Conservation (phyloP, 2,113 vertebrate species). For the Neodon shergylaensis region DNA sequence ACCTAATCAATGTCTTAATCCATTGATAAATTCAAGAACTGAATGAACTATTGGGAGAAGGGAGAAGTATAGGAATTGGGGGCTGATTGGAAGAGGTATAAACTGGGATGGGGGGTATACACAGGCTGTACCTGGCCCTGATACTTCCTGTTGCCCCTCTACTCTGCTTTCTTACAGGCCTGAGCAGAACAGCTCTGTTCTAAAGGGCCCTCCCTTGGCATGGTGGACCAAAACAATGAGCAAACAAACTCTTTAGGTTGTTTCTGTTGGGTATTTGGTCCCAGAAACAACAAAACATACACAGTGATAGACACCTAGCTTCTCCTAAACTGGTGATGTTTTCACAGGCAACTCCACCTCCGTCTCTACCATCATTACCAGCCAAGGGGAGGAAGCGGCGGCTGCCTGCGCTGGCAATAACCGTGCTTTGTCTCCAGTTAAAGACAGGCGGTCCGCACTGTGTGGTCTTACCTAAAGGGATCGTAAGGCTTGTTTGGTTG, state of each 20-base stretch:
- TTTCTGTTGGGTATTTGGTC: neutral
- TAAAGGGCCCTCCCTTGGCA: neutral
- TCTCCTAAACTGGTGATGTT: neutral
- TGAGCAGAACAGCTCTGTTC: neutral
- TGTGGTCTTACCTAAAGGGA: neutral
- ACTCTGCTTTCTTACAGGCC: neutral
- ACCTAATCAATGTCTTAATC: neutral
- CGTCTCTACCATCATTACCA: neutral
- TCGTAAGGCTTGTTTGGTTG: neutral
- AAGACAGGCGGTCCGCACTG: neutral
- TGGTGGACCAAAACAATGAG: neutral
- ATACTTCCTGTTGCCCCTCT: neutral
- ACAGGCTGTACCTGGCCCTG: neutral
- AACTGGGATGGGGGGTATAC: accelerated
- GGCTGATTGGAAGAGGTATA: too few relatives aligned
- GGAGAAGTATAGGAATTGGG: neutral
- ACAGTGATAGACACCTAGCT: neutral
- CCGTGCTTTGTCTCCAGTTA: neutral
- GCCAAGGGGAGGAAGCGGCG: neutral
- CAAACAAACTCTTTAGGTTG: neutral
- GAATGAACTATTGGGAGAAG: neutral
- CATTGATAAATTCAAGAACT: neutral
- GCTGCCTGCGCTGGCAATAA: neutral
- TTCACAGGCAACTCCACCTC: neutral
- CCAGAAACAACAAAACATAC: neutral